Conservation (phyloP, 2,113 vertebrate species). For the Hippocampus comes region DNA sequence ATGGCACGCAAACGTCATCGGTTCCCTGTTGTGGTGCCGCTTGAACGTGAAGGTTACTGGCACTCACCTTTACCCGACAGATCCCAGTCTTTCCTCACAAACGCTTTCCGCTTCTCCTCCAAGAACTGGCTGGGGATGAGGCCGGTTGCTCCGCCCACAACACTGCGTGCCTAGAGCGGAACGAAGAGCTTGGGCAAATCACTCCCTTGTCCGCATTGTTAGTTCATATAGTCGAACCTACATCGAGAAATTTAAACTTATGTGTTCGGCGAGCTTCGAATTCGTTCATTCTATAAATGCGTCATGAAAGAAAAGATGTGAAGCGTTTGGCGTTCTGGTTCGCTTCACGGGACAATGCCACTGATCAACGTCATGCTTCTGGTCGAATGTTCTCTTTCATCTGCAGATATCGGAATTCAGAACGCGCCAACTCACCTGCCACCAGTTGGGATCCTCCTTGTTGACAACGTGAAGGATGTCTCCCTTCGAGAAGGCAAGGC, state of each 20-base stretch:
- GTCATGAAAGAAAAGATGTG: not conserved
- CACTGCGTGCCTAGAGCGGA: conserved; percentile 79
- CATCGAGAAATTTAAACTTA: too few species aligned
- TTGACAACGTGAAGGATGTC: conserved; percentile 97
- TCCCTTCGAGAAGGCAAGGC: conserved; percentile 90
- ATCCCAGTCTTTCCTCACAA: conserved; percentile 92
- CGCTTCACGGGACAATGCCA: too few species aligned
- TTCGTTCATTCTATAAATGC: too few species aligned
- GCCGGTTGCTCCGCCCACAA: conserved; percentile 87
- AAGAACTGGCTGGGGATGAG: conserved; percentile 97
- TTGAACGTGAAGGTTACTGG: not conserved
- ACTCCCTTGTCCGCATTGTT: too few species aligned
- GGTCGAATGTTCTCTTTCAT: not conserved
- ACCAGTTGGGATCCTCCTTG: conserved; percentile 96
- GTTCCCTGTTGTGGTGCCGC: not conserved
- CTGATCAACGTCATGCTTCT: too few species aligned
- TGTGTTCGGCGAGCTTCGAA: too few species aligned
- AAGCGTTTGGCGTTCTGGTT: too few species aligned
- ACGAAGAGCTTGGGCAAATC: too few species aligned
- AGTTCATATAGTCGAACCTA: too few species aligned
- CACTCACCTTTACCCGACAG: conserved; percentile 73
- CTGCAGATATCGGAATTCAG: not conserved
- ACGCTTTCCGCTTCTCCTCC: conserved; percentile 98
- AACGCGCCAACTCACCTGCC: conserved; percentile 81
- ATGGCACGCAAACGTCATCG: conserved; percentile 24